Evolutionary conservation across 23 tunicate species (phyloP).

Genomic region (Clavelina lepadiformis): DNA sequence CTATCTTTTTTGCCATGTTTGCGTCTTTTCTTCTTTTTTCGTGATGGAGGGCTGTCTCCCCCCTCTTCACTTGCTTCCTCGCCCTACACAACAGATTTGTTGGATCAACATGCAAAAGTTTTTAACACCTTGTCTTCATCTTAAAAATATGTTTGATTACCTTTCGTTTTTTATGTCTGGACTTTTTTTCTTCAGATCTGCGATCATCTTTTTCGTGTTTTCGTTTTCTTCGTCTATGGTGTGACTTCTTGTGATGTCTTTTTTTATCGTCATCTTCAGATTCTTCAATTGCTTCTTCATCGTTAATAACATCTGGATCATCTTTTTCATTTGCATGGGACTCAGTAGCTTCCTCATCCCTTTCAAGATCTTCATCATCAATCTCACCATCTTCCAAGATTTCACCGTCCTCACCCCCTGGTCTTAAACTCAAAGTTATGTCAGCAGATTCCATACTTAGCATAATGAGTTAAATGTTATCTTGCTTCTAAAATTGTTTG

Average conservation of each 20-base stretch:
- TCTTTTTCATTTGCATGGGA: background rate
- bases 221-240: conserved; percentile 46
- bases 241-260: conserved; percentile 40
- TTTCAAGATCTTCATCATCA: conserved; percentile 47
- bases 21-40: conserved; percentile 56
- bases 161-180: conserved; percentile 81
- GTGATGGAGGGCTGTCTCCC: conserved; percentile 53
- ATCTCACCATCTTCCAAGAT: conserved; percentile 88
- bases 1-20: conserved; percentile 58
- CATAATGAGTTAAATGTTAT: too few species aligned
- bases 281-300: conserved; percentile 21
- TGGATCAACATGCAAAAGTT: background rate
- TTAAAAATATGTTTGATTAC: conserved; percentile 20
- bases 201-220: conserved; percentile 53
- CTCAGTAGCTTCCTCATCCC: background rate
- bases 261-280: conserved; percentile 38
- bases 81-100: conserved; percentile 14
- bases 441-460: too few species aligned
- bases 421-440: too few species aligned
- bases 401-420: conserved; percentile 78
- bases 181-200: conserved; percentile 65
- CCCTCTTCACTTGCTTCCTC: conserved; percentile 46
- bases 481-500: too few species aligned
- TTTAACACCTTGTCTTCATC: background rate
- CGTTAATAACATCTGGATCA: background rate